Percentiles rank a stretch among this genome's conserved stretches.
Evolutionary conservation across 1,140 invertebrate species (phyloP).

Genomic region (Drosophila subobscura): DNA sequence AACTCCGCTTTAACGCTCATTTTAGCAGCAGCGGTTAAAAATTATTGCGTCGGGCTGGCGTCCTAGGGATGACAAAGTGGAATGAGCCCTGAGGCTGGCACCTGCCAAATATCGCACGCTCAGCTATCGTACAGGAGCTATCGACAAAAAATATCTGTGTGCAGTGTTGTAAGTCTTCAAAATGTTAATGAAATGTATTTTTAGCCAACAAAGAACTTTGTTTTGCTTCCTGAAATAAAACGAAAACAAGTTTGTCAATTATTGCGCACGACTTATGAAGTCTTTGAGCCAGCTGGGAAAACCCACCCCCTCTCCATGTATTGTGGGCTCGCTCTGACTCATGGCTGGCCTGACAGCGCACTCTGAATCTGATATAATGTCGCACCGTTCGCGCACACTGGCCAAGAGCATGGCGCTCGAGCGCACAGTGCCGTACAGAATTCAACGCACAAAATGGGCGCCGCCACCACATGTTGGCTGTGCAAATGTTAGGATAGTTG

Average conservation of each 20-base stretch:
- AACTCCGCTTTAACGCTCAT: too few species aligned
- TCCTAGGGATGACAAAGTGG: too few species aligned
- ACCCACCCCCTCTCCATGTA: slow-evolving; percentile 9
- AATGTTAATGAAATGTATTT: neutral
- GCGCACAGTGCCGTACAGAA: slow-evolving; percentile 18
- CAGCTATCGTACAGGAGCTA: neutral
- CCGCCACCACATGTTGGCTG: too few species aligned
- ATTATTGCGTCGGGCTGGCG: too few species aligned
- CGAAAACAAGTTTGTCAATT: neutral
- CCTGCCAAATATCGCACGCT: too few species aligned
- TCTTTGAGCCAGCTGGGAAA: neutral
- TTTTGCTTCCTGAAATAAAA: neutral
- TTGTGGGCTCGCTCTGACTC: slow-evolving; percentile 45
- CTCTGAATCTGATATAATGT: slow-evolving; percentile 13
- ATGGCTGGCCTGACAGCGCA: slow-evolving; percentile 14
- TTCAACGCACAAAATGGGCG: neutral
- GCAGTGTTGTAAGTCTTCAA: slow-evolving; percentile 7
- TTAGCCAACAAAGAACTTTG: neutral
- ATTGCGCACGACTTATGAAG: too few species aligned
- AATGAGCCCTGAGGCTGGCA: too few species aligned
- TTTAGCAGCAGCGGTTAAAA: too few species aligned
- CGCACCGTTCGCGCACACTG: slow-evolving; percentile 14
- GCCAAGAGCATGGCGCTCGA: neutral
- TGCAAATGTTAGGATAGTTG: too few species aligned
- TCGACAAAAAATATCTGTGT: neutral